phyloP scores from a whole-genome alignment of 2,113 vertebrate species.

The Microtus richardsoni region DNA sequence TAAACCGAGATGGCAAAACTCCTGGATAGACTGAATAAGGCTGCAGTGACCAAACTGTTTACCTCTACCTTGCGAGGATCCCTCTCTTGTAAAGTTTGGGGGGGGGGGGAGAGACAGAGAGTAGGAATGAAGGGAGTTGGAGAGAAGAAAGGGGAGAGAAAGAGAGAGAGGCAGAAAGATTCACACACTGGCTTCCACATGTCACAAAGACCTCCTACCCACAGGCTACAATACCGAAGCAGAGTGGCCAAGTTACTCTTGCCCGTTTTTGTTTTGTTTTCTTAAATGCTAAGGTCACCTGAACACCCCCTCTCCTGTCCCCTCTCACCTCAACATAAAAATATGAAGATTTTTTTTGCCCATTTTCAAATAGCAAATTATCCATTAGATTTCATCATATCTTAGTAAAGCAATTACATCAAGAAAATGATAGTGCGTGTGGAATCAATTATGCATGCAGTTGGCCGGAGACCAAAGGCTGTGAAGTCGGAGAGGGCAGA shows the following conservation, averaged over 20 bases:
- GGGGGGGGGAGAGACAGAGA: constrained; percentile 35
- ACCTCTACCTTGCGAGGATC: constrained; percentile 82
- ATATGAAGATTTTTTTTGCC: constrained; percentile 85
- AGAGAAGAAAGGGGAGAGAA: neutral
- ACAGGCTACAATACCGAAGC: neutral
- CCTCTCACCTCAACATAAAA: constrained; percentile 54
- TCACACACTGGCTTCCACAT: constrained; percentile 75
- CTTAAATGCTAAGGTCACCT: constrained; percentile 49
- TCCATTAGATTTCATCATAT: constrained; percentile 99
- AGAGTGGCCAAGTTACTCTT: neutral
- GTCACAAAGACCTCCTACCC: constrained; percentile 63
- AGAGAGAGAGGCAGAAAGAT: constrained; percentile 57
- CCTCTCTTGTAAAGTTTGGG: constrained; percentile 73
- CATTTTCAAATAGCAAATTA: constrained; percentile 95
- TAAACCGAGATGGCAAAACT: constrained; percentile 72
- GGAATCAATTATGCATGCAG: constrained; percentile 99
- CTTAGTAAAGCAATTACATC: constrained; percentile 99
- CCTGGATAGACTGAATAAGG: constrained; percentile 75
- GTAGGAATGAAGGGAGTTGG: constrained; percentile 40
- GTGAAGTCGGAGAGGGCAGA: constrained; percentile 95
- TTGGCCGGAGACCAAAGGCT: constrained; percentile 97
- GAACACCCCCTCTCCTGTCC: neutral
- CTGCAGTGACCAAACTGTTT: constrained; percentile 70
- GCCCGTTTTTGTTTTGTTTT: constrained; percentile 60
- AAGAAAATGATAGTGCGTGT: constrained; percentile 98